Evolutionary conservation across 2,113 vertebrate genomes (phyloP).

Genomic region (Tragelaphus buxtoni): DNA sequence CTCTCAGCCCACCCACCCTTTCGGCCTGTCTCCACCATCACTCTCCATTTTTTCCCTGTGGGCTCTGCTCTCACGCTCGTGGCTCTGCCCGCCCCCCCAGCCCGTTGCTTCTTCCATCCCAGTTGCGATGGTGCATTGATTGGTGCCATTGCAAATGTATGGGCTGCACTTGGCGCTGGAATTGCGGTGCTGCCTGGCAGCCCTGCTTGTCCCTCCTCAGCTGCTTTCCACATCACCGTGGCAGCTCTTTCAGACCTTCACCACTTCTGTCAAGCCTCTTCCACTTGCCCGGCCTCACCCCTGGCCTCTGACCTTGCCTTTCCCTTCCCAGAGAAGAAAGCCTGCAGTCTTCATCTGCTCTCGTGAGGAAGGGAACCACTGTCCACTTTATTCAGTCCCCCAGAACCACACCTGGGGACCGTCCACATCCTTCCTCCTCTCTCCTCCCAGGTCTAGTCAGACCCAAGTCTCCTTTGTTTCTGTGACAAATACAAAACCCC

Average conservation of each 20-base stretch:
- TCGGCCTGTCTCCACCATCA: not conserved
- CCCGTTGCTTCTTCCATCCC: fast-evolving
- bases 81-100: not conserved
- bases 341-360: not conserved
- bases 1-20: not conserved
- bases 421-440: not conserved
- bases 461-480: not conserved
- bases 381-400: not conserved
- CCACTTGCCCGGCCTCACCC: not conserved
- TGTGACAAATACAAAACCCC: not conserved
- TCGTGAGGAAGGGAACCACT: fast-evolving
- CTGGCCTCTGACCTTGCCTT: constrained; percentile 28
- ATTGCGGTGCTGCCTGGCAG: fast-evolving
- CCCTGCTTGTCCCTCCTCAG: not conserved
- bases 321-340: not conserved
- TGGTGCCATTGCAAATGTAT: not conserved
- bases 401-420: not conserved
- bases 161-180: not conserved
- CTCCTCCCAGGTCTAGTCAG: not conserved
- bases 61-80: not conserved
- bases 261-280: not conserved
- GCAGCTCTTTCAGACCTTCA: not conserved
- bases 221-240: not conserved
- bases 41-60: not conserved
- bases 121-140: not conserved